A percentile compares a stretch with the other conserved stretches of the same genome.
These are phyloP conservation scores for Syngnathoides biaculeatus DNA, from an alignment of 2,113 vertebrate species.

Conservation along the genomic window DNA sequence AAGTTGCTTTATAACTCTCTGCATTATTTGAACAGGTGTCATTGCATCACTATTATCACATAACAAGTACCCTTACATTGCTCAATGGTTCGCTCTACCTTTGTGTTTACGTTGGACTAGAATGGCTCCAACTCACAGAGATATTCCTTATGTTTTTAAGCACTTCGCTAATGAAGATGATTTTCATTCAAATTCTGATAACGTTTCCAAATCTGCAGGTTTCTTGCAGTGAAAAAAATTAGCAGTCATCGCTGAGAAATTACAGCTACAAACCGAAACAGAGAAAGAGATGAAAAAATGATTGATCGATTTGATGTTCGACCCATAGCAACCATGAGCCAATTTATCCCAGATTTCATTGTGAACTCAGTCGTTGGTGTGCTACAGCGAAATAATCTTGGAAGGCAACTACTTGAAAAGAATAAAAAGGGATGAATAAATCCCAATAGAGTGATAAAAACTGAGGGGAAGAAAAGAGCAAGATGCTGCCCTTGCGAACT, in stretches of 20 bases:
- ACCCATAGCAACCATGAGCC: background rate
- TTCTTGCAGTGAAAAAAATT: background rate
- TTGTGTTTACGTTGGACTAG: no score
- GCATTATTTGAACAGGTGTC: no score
- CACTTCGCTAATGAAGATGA: no score
- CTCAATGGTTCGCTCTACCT: no score
- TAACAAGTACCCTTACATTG: no score
- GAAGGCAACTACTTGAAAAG: slow-evolving; percentile 12
- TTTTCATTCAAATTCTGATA: no score
- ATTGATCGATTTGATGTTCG: background rate
- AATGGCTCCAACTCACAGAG: no score
- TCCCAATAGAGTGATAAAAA: slow-evolving; percentile 14
- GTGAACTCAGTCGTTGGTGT: background rate
- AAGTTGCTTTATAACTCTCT: no score
- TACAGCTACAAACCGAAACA: background rate
- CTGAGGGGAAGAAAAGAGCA: background rate
- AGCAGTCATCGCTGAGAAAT: background rate
- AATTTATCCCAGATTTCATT: background rate
- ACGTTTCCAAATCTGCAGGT: no score
- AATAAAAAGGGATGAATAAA: slow-evolving; percentile 16
- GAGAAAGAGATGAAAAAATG: background rate
- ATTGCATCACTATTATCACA: no score
- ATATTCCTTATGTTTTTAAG: no score
- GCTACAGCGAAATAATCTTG: background rate
- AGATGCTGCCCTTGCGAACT: slow-evolving; percentile 32